phyloP scores from a whole-genome alignment of 2,888 invertebrate species.

The Halictus ligatus region DNA sequence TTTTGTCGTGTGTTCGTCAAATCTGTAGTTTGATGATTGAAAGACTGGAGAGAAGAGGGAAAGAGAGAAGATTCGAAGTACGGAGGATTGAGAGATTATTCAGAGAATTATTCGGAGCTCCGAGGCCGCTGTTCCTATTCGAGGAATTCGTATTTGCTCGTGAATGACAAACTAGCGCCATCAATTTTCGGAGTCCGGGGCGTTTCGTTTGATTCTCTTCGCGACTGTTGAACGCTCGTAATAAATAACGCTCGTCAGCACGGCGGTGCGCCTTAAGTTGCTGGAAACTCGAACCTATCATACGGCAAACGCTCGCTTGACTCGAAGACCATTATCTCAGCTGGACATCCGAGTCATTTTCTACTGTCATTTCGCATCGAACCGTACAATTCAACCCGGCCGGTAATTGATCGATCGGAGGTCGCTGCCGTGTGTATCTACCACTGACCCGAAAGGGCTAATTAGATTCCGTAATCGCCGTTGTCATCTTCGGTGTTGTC shows the following conservation, averaged over 20 bases:
- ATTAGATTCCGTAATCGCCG: conserved; percentile 33
- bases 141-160: background rate
- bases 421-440: conserved; percentile 47
- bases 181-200: conserved; percentile 24
- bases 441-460: conserved; percentile 29
- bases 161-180: background rate
- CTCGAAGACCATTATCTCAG: conserved; percentile 76
- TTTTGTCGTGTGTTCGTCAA: background rate
- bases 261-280: conserved; percentile 60
- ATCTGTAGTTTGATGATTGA: background rate
- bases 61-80: background rate
- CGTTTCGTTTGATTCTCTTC: conserved; percentile 32
- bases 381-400: conserved; percentile 66
- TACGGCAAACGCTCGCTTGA: conserved; percentile 61
- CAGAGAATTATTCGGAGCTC: background rate
- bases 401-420: conserved; percentile 56
- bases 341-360: conserved; percentile 77
- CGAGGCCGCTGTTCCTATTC: too few species aligned
- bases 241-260: conserved; percentile 71
- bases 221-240: conserved; percentile 48
- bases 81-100: background rate
- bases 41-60: background rate
- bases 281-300: conserved; percentile 64
- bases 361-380: conserved; percentile 75
- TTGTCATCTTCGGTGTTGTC: background rate